phyloP scores from a whole-genome alignment of 2,113 vertebrate species.

The Melanerpes aurifrons region DNA sequence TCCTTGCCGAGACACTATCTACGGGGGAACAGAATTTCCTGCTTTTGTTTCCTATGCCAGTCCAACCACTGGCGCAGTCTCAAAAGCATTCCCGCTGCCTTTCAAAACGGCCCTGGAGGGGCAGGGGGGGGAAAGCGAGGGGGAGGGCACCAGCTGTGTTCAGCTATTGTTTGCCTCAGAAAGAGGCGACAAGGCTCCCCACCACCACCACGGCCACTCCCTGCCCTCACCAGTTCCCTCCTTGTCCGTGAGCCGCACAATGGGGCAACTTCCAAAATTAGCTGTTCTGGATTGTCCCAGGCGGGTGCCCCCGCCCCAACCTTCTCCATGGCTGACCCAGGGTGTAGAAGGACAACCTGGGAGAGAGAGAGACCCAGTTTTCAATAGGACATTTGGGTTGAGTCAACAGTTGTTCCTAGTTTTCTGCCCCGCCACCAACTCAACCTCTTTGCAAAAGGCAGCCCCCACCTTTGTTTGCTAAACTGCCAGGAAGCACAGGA shows the following conservation, averaged over 20 bases:
- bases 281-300: constrained; percentile 68
- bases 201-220: constrained; percentile 31
- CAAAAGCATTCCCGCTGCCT: constrained; percentile 85
- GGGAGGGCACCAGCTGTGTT: constrained; percentile 79
- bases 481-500: constrained; percentile 47
- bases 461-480: constrained; percentile 9
- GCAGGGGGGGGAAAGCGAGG: constrained; percentile 51
- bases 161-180: constrained; percentile 81
- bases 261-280: constrained; percentile 83
- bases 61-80: constrained; percentile 81
- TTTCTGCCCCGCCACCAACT: neutral
- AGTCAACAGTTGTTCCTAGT: constrained; percentile 63
- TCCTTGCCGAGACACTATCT: constrained; percentile 86
- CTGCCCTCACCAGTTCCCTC: constrained; percentile 53
- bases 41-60: constrained; percentile 85
- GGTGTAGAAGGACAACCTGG: constrained; percentile 28
- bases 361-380: neutral
- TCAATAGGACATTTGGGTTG: constrained; percentile 63
- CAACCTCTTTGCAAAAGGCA: constrained; percentile 55
- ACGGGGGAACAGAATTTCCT: constrained; percentile 85
- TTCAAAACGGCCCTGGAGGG: constrained; percentile 77
- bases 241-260: constrained; percentile 70
- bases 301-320: neutral
- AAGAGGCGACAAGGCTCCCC: constrained; percentile 53
- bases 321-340: neutral